Percentiles rank a stretch among this genome's conserved stretches.
phyloP scores from a whole-genome alignment of 2,888 invertebrate genomes.

The Temnothorax ravouxi region DNA sequence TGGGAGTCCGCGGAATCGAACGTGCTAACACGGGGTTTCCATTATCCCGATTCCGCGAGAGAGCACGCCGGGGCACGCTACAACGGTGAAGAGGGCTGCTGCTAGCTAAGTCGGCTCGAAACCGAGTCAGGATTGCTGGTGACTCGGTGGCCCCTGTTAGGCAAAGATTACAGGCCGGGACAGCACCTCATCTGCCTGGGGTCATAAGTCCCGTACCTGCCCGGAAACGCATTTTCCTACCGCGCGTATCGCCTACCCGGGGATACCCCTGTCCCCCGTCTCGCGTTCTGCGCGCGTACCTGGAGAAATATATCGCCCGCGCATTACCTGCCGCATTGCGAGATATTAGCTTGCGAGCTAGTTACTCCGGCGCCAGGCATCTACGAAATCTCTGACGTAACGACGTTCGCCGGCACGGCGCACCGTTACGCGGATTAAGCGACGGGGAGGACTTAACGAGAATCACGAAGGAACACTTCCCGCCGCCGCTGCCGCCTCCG shows the following conservation, averaged over 20 bases:
- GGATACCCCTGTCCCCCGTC: conserved; percentile 4
- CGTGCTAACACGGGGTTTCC: conserved; percentile 73
- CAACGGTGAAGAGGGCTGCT: conserved; percentile 64
- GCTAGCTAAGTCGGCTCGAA: conserved; percentile 60
- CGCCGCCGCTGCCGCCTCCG: conserved; percentile 7
- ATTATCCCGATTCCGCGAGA: conserved; percentile 65
- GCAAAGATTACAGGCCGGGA: conserved; percentile 81
- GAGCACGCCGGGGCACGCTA: conserved; percentile 39
- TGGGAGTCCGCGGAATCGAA: conserved; percentile 63
- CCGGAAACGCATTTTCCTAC: conserved; percentile 82
- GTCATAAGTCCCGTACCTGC: conserved; percentile 82
- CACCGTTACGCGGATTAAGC: conserved; percentile 68
- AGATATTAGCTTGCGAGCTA: conserved; percentile 72
- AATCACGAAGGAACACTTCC: conserved; percentile 55
- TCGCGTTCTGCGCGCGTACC: conserved; percentile 52
- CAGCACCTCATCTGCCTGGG: conserved; percentile 82
- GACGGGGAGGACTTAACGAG: conserved; percentile 38
- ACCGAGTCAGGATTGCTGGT: conserved; percentile 72
- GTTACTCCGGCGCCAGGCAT: conserved; percentile 71
- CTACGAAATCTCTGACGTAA: conserved; percentile 68
- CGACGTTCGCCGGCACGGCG: conserved; percentile 32
- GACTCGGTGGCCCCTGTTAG: conserved; percentile 77
- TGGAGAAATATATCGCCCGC: conserved; percentile 64
- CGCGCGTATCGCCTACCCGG: conserved; percentile 37
- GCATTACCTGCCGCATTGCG: conserved; percentile 60